Evolutionary conservation across 1,140 invertebrate genomes (phyloP).

Genomic region (Pseudobourletiella spinata): DNA sequence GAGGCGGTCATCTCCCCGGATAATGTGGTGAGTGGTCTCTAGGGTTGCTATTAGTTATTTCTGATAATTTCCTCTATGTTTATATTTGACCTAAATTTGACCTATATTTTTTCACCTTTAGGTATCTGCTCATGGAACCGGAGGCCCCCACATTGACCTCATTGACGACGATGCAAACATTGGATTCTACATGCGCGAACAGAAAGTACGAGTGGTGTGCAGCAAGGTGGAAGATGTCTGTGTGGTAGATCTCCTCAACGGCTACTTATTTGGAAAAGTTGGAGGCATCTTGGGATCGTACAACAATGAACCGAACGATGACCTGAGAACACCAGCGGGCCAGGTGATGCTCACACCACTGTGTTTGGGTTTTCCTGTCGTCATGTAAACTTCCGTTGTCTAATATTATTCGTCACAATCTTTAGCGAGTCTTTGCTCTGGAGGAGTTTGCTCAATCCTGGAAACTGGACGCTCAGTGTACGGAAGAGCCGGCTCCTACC

Average conservation of each 20-base stretch:
- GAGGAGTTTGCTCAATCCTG: background rate
- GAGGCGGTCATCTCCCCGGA: slow-evolving; percentile 51
- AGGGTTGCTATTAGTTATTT: background rate
- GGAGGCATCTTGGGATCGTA: background rate
- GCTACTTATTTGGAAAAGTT: background rate
- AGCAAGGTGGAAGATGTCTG: background rate
- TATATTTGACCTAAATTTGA: background rate
- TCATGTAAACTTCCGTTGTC: background rate
- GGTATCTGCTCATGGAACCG: background rate
- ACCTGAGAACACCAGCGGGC: background rate
- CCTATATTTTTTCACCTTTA: background rate
- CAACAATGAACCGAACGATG: background rate
- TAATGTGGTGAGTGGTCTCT: slow-evolving; percentile 44
- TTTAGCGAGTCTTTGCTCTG: background rate
- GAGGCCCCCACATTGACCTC: background rate
- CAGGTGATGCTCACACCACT: background rate
- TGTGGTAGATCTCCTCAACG: background rate
- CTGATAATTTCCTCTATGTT: background rate
- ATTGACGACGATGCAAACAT: background rate
- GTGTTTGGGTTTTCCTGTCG: background rate
- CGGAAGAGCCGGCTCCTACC: background rate
- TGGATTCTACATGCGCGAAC: background rate
- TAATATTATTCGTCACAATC: background rate
- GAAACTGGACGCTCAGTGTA: background rate
- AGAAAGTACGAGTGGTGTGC: background rate